Evolutionary conservation across 2,888 invertebrate species (phyloP), one percentile per base, ranked within the genome.

Genomic region (Stratiomys singularior): DNA sequence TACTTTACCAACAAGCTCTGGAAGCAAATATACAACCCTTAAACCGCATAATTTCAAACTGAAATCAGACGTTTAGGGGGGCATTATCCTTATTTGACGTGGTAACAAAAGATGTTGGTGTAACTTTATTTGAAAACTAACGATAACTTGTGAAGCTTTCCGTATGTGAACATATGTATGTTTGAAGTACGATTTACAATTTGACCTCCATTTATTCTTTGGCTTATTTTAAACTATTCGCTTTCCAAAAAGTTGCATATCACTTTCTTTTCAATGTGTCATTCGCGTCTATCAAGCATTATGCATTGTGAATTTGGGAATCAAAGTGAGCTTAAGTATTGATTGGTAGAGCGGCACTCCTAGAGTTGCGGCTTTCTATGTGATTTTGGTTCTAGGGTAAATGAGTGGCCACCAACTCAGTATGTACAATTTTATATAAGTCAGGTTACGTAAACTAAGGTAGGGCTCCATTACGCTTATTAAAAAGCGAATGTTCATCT

Each of bases 391-490:
- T 69, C 9, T 4, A 69, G 15, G n/a, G 46, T 69, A 47, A 15
- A 13, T 21, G 46, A 47, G 60, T 25, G 69, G 47, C 47, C 2
- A 44, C 23, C 13, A 15, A 15, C 69, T 47, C 21, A 46, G 47
- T 69, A 69, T 69, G 47, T 30, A 47, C 27, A 25, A 18, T 46
- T 69, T 69, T 69, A 69, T 69, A 69, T 69, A 69, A 69, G 69
- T 69, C 69, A 46, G 69, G 77, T 79, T 79, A 79, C 79, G 78
- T 79, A 79, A 79, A 79, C 76, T 56, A 80, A 80, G 79, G 79
- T 78, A 78, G 77, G 79, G 79, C 78, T 80, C 79, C 79, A 80
- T 80, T 80, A 80, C 64, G 69, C 69, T 80, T 80, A 80, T 80
- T 80, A 80, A 79, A 72, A 78, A 80, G 76, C 76, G 76, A 78